Percentiles rank a stretch among this genome's conserved stretches.
Evolutionary conservation across 2,113 vertebrate species (phyloP).

Genomic region (Morphnarchus princeps): DNA sequence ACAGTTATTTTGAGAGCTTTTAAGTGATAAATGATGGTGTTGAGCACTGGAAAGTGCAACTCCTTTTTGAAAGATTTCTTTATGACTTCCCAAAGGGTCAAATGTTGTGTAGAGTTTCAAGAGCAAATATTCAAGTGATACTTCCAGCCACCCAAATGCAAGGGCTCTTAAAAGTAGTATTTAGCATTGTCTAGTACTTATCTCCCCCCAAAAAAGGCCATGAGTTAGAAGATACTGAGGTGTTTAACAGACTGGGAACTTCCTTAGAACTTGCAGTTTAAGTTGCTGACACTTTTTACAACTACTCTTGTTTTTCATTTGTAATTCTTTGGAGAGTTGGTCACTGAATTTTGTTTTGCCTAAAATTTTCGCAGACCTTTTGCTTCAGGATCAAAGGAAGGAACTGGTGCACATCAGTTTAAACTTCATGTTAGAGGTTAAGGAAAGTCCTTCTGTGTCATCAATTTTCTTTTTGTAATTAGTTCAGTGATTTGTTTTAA

Average conservation of each 20-base stretch:
- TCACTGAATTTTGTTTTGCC: not conserved
- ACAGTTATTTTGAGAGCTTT: not conserved
- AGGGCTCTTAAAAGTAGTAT: not conserved
- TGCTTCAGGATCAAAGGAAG: too few relatives aligned
- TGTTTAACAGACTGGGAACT: not conserved
- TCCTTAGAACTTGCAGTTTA: not conserved
- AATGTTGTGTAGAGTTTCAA: not conserved
- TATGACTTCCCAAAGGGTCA: not conserved
- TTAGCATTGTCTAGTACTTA: not conserved
- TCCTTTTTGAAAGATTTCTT: not conserved
- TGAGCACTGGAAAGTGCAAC: not conserved
- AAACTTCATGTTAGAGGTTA: not conserved
- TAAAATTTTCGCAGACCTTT: not conserved
- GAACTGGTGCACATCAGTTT: not conserved
- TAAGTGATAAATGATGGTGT: not conserved
- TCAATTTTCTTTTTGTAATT: not conserved
- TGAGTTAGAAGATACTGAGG: not conserved
- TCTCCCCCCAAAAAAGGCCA: not conserved
- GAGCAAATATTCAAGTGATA: not conserved
- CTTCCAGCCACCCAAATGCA: not conserved
- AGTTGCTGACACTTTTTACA: not conserved
- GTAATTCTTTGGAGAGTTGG: not conserved
- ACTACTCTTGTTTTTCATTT: not conserved
- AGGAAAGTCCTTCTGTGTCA: not conserved
- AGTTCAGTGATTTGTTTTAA: not conserved